phyloP scores from a whole-genome alignment of 2,113 vertebrate genomes.

The Centropristis striata region DNA sequence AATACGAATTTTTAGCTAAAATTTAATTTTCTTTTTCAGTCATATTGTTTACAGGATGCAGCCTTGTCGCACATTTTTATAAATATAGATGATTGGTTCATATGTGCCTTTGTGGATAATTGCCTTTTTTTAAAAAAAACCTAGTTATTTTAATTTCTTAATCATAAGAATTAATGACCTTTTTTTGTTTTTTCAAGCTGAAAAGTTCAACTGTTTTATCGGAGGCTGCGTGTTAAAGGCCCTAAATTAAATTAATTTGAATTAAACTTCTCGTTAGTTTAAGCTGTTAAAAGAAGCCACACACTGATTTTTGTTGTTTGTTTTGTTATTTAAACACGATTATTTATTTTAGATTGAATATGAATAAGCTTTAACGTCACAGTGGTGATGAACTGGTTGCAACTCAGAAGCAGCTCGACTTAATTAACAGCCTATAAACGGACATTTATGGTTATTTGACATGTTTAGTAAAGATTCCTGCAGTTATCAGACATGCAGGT shows the following conservation, averaged over 20 bases:
- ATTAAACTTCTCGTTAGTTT: background rate
- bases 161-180: background rate
- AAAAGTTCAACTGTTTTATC: background rate
- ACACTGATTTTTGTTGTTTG: background rate
- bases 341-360: background rate
- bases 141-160: background rate
- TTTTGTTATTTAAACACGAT: too few relatives aligned
- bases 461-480: background rate
- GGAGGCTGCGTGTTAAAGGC: background rate
- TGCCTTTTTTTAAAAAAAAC: background rate
- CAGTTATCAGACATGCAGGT: background rate
- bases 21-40: slow-evolving; percentile 13
- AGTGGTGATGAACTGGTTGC: background rate
- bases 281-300: background rate
- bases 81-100: slow-evolving; percentile 7
- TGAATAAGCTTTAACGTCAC: background rate
- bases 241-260: too few relatives aligned
- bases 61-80: slow-evolving; percentile 13
- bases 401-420: background rate
- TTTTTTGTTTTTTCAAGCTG: background rate
- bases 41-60: background rate
- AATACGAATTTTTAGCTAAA: background rate
- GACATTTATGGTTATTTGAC: background rate
- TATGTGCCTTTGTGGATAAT: background rate
- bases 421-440: background rate